These are phyloP conservation scores for Podarcis cretensis DNA, from an alignment of 2,113 vertebrate genomes.

Conservation along the genomic window DNA sequence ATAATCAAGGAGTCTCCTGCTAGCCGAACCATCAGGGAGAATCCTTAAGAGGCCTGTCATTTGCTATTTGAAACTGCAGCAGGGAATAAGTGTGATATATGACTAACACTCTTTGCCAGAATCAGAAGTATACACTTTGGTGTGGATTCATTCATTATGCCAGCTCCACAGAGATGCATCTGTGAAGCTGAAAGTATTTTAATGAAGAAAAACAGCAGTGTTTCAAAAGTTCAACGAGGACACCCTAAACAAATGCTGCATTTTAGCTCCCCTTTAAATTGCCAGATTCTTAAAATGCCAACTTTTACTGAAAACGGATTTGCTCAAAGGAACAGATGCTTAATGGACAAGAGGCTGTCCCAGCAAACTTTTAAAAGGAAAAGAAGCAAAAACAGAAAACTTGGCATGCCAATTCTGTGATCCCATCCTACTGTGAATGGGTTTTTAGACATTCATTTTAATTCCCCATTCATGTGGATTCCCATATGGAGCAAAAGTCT, in stretches of 20 bases:
- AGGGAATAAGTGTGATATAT: slow-evolving; percentile 69
- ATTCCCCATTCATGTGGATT: slow-evolving; percentile 31
- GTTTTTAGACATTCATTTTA: slow-evolving; percentile 54
- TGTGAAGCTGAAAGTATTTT: slow-evolving; percentile 52
- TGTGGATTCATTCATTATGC: slow-evolving; percentile 45
- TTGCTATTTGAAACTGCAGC: slow-evolving; percentile 71
- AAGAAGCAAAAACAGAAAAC: slow-evolving; percentile 27
- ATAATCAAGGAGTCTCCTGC: slow-evolving; percentile 72
- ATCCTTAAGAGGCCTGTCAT: slow-evolving; percentile 70
- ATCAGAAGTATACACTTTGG: slow-evolving; percentile 39
- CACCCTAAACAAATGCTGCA: slow-evolving; percentile 29
- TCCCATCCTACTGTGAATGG: slow-evolving; percentile 44
- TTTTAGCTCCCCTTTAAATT: slow-evolving; percentile 22
- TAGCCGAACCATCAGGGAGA: slow-evolving; percentile 69
- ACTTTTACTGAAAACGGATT: slow-evolving; percentile 9
- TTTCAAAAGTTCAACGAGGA: slow-evolving; percentile 28
- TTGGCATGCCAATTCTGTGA: slow-evolving; percentile 51
- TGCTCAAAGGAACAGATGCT: slow-evolving; percentile 68
- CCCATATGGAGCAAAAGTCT: slow-evolving; percentile 43
- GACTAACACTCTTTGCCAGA: slow-evolving; percentile 49
- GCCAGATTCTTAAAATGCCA: slow-evolving; percentile 31
- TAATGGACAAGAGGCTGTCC: slow-evolving; percentile 53
- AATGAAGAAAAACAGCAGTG: slow-evolving; percentile 48
- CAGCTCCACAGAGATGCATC: slow-evolving; percentile 47
- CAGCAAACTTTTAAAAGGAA: slow-evolving; percentile 55